A percentile compares a stretch with the other conserved stretches of the same genome.
phyloP scores from a whole-genome alignment of 2,797 vertebrate species.

The Cirrhinus molitorella region DNA sequence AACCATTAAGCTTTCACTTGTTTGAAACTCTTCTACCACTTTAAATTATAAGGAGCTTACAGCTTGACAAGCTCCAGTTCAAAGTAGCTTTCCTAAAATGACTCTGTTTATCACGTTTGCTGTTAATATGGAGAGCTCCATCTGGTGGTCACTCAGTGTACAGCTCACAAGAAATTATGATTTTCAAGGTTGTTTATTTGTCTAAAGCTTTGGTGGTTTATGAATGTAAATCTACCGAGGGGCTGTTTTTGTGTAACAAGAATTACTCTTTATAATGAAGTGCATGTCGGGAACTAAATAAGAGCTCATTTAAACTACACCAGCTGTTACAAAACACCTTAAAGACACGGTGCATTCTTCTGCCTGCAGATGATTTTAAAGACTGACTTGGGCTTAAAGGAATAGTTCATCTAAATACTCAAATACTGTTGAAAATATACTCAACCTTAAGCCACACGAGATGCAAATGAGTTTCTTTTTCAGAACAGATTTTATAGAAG shows the following conservation, averaged over 20 bases:
- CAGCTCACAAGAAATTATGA: not conserved
- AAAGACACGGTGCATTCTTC: no score
- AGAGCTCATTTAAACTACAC: not conserved
- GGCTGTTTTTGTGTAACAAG: conserved; percentile 6
- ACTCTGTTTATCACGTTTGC: not conserved
- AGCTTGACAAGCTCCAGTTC: not conserved
- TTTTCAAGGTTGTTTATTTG: not conserved
- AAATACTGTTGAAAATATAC: not conserved
- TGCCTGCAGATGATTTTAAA: not conserved
- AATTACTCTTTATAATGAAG: not conserved
- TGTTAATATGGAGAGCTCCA: not conserved
- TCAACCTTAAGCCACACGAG: not conserved
- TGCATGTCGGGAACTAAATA: not conserved
- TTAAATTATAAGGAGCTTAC: not conserved
- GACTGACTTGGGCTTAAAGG: not conserved
- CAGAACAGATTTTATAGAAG: not conserved
- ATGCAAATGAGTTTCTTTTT: not conserved
- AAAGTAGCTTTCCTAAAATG: not conserved
- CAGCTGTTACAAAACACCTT: conserved; percentile 10
- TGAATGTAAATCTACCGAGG: not conserved
- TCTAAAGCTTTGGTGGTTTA: not conserved
- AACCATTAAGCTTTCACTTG: not conserved
- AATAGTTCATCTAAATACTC: not conserved
- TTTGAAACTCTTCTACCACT: not conserved
- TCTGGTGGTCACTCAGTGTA: conserved; percentile 18